Evolutionary conservation across 2,888 invertebrate species (phyloP).

Genomic region (Petrolisthes cinctipes): DNA sequence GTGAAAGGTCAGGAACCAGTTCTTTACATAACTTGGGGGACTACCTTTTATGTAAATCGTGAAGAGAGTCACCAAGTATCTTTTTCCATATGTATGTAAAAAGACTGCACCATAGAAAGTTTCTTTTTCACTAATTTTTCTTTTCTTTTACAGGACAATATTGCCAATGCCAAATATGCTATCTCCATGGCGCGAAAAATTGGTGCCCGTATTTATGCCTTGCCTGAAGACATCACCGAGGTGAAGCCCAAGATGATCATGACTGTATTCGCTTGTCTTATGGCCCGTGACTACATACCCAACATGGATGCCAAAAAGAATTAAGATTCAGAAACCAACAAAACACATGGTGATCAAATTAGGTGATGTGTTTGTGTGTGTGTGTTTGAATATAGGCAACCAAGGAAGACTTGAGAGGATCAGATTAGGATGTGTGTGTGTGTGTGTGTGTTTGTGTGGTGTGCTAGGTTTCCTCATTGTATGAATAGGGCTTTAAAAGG

Average conservation of each 20-base stretch:
- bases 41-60: no score
- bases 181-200: slow-evolving; percentile 97
- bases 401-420: no score
- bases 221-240: slow-evolving; percentile 98
- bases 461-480: no score
- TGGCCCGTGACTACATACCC: slow-evolving; percentile 96
- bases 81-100: no score
- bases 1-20: no score
- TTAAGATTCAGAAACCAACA: slow-evolving; percentile 10
- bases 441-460: neutral
- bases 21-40: no score
- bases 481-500: no score
- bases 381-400: neutral
- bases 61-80: no score
- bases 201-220: slow-evolving; percentile 96
- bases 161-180: slow-evolving; percentile 99
- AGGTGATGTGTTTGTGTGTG: slow-evolving; percentile 16
- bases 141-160: slow-evolving; percentile 79
- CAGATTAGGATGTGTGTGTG: neutral
- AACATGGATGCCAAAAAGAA: slow-evolving; percentile 77
- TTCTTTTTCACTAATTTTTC: neutral
- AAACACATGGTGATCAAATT: neutral
- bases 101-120: no score
- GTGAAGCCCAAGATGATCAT: slow-evolving; percentile 99
- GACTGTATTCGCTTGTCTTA: slow-evolving; percentile 99